Base-by-base conservation (phyloP, 2,113 vertebrate species). In the Centrocercus urophasianus region DNA sequence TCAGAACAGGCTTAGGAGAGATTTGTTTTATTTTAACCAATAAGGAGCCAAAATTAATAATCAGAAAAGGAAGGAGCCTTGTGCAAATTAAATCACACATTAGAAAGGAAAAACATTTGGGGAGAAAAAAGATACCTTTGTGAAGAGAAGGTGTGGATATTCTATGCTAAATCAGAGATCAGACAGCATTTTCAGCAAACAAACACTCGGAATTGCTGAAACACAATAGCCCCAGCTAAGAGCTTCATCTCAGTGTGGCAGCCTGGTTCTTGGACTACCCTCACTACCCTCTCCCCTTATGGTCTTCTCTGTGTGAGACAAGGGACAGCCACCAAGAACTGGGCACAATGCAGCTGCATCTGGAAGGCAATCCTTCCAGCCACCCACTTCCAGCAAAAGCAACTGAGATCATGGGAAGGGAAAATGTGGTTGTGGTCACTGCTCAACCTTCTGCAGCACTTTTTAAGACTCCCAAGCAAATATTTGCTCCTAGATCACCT, bases 11-110 rank as follows among this genome's bases (percentile, higher is more conserved):
- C 76, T 96, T 95, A 78, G 8, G 10, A 83, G 96, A 95, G 83
- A 83, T 88, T 95, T 81, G 67, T 74, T 95, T 96, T 77, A 86
- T 93, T 94, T 88, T 88, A 93, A 93, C 88, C 83, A 69, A 77
- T 67, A 81, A 93, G 57, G 83, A 90, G 92, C 90, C 90, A 94
- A 94, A 86, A 96, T 93, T 83, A 92, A 81, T 86, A 92, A 56
- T 71, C 32, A 93, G 76, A 86, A 90, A 66, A 86, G 76, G 92
- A 94, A 93, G 57, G 80, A 86, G 73, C 81, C 71, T 90, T 88
- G 83, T 94, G 65, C 2, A 8, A 94, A 89, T 80, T 91, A 96
- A 95, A 89, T 89, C 86, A 90, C 60, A 45, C 0, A 1, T 71
- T 19, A 0, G 36, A 42, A 42, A 47, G 69, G 34, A 59, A 48